Base-by-base conservation (phyloP, 2,888 invertebrate species). In the Thera obeliscata region DNA sequence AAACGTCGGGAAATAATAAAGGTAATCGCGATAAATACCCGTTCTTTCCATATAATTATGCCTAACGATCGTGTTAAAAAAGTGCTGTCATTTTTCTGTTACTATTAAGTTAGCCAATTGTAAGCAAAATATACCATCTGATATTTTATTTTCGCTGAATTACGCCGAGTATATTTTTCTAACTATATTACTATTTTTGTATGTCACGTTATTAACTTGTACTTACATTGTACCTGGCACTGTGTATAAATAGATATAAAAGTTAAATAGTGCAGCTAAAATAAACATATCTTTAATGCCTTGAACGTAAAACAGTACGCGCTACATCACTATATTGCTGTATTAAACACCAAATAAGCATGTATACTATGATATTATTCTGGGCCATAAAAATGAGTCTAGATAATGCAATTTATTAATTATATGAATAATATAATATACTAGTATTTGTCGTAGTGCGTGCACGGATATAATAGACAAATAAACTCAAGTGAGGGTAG, bases 131-230 rank as follows among this genome's bases (percentile, higher is more conserved):
- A 52, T 64, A 35, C 8, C 41, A 43, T 46, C 8, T 52, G 49
- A 56, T 49, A 56, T 54, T 61, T 1, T 50, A 61, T 56, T 57
- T 57, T 65, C 50, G 55, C 57, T 64, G 38, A 22, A 2, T 43
- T 60, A 52, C n/a, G 52, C 43, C n/a, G 38, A 56, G 41, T 41
- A 65, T 65, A 65, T 65, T 65, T 65, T 65, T 65, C 33, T 55
- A 58, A 46, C 36, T 52, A 57, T 54, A 54, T 46, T 52, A 64
- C 55, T 64, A 64, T 67, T 67, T 67, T 67, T 61, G 48, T 64
- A 64, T 56, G 36, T 56, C 22, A 49, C 9, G 56, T 63, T 60
- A 60, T 41, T 36, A 64, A 49, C 6, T 49, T 33, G 58, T 61
- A 67, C 64, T 61, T 60, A 67, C 60, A 9, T 48, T 41, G 61